Percentiles rank a stretch among this genome's conserved stretches.
Evolutionary conservation across 2,113 vertebrate species (phyloP).

Genomic region (Ailuropoda melanoleuca): DNA sequence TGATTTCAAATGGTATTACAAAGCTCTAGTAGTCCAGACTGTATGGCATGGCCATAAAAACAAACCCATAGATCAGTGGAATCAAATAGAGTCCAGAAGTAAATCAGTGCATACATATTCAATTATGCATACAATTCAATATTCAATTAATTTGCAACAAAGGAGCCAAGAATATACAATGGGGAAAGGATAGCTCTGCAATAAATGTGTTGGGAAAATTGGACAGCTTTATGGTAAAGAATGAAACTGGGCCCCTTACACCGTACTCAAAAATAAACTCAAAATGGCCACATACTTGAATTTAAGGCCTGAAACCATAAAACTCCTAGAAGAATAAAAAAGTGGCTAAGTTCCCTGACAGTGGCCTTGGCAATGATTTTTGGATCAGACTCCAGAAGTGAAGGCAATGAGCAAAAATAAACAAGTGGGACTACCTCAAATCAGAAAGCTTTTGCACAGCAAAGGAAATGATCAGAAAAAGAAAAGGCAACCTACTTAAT

Average conservation of each 20-base stretch:
- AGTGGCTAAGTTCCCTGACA: not conserved
- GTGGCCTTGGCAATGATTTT: not conserved
- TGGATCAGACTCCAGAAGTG: not conserved
- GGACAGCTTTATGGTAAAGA: not conserved
- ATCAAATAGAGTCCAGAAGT: not conserved
- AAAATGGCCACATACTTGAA: not conserved
- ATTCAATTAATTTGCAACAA: not conserved
- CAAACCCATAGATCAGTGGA: not conserved
- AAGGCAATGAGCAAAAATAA: not conserved
- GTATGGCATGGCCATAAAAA: not conserved
- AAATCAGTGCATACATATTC: not conserved
- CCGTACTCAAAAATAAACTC: not conserved
- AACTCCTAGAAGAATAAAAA: not conserved
- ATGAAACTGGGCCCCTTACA: not conserved
- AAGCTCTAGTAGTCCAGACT: not conserved
- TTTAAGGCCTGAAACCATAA: not conserved
- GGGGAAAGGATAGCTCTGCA: not conserved
- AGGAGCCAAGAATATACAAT: not conserved
- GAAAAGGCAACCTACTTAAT: not conserved
- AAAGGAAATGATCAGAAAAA: not conserved
- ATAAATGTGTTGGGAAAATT: not conserved
- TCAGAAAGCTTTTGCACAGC: not conserved
- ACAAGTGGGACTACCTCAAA: not conserved
- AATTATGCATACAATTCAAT: no score
- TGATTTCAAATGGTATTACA: not conserved